Percentiles rank a stretch among this genome's conserved stretches.
These are phyloP conservation scores for Dicyrtomina minuta DNA, from an alignment of 2,888 invertebrate genomes.

Conservation along the genomic window DNA sequence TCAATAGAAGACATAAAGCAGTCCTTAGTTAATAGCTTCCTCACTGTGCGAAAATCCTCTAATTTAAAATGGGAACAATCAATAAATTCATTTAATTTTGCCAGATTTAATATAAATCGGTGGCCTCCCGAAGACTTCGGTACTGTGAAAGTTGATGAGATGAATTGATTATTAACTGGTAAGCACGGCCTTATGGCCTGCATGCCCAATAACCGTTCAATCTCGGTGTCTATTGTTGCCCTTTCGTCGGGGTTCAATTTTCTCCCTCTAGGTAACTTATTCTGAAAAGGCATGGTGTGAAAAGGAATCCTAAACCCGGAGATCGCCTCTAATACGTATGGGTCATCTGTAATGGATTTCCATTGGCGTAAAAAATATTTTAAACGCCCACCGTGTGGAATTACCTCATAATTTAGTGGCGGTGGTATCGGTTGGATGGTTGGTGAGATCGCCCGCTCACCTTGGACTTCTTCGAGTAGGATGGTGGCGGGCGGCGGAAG, in stretches of 20 bases:
- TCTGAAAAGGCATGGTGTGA: neutral
- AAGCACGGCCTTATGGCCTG: neutral
- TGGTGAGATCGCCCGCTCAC: too few relatives aligned
- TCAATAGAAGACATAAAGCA: neutral
- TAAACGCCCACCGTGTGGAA: neutral
- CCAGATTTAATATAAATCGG: neutral
- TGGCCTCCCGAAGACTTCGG: neutral
- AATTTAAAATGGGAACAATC: conserved; percentile 1
- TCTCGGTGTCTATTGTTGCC: neutral
- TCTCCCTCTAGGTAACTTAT: neutral
- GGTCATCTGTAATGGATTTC: neutral
- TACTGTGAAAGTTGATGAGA: neutral
- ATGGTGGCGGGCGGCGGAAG: too few relatives aligned
- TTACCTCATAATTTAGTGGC: neutral
- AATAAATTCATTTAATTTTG: conserved; percentile 1
- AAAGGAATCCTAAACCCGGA: neutral
- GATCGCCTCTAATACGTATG: neutral
- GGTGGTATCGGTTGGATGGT: neutral
- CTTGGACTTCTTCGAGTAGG: too few relatives aligned
- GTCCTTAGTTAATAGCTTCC: neutral
- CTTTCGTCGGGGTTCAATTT: too few relatives aligned
- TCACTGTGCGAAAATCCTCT: neutral
- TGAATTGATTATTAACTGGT: neutral
- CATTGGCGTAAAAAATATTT: neutral
- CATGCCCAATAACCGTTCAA: neutral